Evolutionary conservation across 2,888 invertebrate species (phyloP).

Genomic region (Chrysolina haemoptera): DNA sequence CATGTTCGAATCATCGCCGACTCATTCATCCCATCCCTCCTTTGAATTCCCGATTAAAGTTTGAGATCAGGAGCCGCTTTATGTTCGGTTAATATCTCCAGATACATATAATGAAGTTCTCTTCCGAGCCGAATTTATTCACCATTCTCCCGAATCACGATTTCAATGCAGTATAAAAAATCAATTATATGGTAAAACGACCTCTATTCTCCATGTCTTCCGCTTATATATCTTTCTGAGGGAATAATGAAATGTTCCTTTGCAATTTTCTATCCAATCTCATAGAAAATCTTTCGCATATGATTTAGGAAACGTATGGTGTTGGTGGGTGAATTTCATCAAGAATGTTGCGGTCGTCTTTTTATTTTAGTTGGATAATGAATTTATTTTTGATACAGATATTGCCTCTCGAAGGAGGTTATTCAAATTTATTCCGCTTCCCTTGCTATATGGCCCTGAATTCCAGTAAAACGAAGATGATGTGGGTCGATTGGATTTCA

Average conservation of each 20-base stretch:
- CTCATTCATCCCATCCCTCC: too few species aligned
- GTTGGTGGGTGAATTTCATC: slow-evolving; percentile 49
- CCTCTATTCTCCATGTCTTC: slow-evolving; percentile 31
- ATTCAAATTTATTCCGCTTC: neutral
- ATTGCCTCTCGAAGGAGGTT: neutral
- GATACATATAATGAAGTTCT: neutral
- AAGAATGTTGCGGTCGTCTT: slow-evolving; percentile 39
- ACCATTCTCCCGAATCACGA: neutral
- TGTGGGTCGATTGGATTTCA: neutral
- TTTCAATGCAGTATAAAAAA: slow-evolving; percentile 36
- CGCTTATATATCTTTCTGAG: slow-evolving; percentile 37
- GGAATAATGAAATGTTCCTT: slow-evolving; percentile 47
- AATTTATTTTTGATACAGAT: slow-evolving; percentile 10
- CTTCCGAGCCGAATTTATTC: neutral
- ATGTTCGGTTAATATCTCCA: neutral
- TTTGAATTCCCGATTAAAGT: neutral
- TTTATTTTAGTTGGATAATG: slow-evolving; percentile 21
- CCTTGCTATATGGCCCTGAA: too few species aligned
- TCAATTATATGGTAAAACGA: slow-evolving; percentile 48
- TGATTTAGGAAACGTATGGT: slow-evolving; percentile 45
- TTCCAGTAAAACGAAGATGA: neutral
- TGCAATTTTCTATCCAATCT: slow-evolving; percentile 49
- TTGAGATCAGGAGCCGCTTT: neutral
- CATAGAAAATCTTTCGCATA: slow-evolving; percentile 44
- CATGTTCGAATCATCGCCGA: too few species aligned